Evolutionary conservation across 2,113 vertebrate genomes (phyloP).

Genomic region (Cryptotis parvus): DNA sequence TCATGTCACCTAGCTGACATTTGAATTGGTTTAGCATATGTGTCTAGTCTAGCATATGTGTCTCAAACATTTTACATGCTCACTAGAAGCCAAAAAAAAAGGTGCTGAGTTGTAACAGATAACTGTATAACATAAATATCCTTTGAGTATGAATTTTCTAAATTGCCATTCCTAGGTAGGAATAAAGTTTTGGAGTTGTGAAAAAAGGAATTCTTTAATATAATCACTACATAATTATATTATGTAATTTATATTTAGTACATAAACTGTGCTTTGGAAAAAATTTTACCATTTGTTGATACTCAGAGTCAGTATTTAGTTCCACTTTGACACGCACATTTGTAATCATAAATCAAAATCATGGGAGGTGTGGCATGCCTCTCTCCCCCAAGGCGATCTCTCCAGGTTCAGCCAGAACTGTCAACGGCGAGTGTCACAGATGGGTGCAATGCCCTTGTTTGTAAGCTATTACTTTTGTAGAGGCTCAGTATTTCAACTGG

Average conservation of each 20-base stretch:
- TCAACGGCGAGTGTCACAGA: background rate
- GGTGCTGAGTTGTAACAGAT: background rate
- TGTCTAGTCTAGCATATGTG: background rate
- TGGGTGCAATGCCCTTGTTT: background rate
- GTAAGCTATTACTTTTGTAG: background rate
- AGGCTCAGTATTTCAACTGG: background rate
- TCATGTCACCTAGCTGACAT: background rate
- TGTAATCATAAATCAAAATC: slow-evolving; percentile 55
- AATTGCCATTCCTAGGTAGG: background rate
- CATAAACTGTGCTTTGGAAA: slow-evolving; percentile 46
- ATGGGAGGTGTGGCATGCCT: background rate
- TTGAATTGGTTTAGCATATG: too few species aligned
- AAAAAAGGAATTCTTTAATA: background rate
- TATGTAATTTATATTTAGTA: background rate
- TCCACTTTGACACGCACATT: background rate
- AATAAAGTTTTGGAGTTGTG: slow-evolving; percentile 44
- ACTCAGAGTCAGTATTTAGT: slow-evolving; percentile 55
- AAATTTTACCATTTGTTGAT: slow-evolving; percentile 53
- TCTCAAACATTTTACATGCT: background rate
- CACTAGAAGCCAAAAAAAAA: background rate
- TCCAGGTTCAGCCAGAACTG: slow-evolving; percentile 42
- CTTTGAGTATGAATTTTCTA: background rate
- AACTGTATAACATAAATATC: background rate
- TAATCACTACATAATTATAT: background rate
- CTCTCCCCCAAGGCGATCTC: slow-evolving; percentile 19